Evolutionary conservation across 2,797 vertebrate species (phyloP).

Genomic region (Epinephelus malabaricus): DNA sequence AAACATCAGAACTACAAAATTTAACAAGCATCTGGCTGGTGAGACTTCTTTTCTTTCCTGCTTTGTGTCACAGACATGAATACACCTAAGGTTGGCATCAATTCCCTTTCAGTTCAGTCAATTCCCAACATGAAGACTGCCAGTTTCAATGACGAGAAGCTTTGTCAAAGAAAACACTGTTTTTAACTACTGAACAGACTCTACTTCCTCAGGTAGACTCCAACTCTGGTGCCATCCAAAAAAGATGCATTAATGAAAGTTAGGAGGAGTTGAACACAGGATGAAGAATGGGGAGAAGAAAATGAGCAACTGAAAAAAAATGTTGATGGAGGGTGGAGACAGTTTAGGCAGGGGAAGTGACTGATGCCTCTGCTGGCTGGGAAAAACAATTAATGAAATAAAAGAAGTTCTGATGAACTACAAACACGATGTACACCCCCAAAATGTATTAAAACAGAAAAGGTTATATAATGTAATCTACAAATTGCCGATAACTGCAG

Average conservation of each 20-base stretch:
- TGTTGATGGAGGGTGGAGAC: background rate
- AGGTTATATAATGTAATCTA: background rate
- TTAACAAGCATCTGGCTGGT: background rate
- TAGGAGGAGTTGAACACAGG: background rate
- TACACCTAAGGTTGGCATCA: background rate
- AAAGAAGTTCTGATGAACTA: slow-evolving; percentile 1
- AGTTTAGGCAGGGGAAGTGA: slow-evolving; percentile 42
- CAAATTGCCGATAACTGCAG: background rate
- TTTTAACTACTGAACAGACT: slow-evolving; percentile 15
- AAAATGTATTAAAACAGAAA: slow-evolving; percentile 17
- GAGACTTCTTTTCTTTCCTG: background rate
- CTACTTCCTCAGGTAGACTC: background rate
- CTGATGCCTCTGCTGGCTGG: slow-evolving; percentile 29
- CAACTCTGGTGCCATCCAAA: background rate
- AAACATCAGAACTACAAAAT: background rate
- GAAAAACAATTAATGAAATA: slow-evolving; percentile 15
- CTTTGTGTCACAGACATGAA: background rate
- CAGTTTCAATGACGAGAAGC: background rate
- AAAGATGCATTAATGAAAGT: background rate
- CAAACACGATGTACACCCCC: background rate
- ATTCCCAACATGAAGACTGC: background rate
- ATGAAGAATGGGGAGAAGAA: background rate
- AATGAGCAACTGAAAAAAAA: background rate
- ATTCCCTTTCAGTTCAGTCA: slow-evolving; percentile 27
- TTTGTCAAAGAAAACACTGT: background rate